phyloP scores from a whole-genome alignment of 2,888 invertebrate species.

The Galerucella pusilla region DNA sequence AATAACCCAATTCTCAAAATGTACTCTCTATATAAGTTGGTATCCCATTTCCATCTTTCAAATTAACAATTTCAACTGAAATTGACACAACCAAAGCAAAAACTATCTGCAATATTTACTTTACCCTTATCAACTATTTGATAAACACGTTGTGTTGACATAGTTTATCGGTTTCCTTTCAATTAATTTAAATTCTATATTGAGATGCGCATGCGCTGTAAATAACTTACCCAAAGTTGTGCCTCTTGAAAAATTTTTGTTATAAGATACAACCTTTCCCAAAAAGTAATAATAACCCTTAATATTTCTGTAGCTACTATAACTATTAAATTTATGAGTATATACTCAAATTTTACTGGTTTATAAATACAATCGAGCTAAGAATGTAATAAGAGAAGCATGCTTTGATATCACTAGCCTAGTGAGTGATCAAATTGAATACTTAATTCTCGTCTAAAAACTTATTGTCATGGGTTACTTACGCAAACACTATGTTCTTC shows the following conservation, averaged over 20 bases:
- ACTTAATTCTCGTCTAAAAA: slow-evolving; percentile 26
- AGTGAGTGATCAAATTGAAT: slow-evolving; percentile 29
- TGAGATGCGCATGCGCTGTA: slow-evolving; percentile 25
- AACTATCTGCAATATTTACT: neutral
- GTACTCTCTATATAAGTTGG: too few relatives aligned
- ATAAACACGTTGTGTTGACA: slow-evolving; percentile 1
- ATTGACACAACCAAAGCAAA: neutral
- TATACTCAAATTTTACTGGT: neutral
- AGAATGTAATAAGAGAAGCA: slow-evolving; percentile 14
- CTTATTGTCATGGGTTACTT: slow-evolving; percentile 61
- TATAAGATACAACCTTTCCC: slow-evolving; percentile 1
- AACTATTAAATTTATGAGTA: neutral
- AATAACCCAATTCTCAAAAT: too few relatives aligned
- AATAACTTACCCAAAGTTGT: slow-evolving; percentile 35
- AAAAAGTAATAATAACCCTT: neutral
- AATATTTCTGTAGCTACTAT: neutral
- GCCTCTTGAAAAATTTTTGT: slow-evolving; percentile 34
- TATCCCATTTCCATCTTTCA: too few relatives aligned
- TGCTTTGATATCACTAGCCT: slow-evolving; percentile 26
- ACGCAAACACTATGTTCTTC: slow-evolving; percentile 73
- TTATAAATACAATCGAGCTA: neutral
- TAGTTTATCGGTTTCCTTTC: slow-evolving; percentile 8
- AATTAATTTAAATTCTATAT: slow-evolving; percentile 25
- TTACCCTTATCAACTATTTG: neutral
- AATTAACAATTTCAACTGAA: neutral